A percentile compares a stretch with the other conserved stretches of the same genome.
These are phyloP conservation scores for Oscheius onirici DNA, from an alignment of 2,888 invertebrate species.

Conservation along the genomic window DNA sequence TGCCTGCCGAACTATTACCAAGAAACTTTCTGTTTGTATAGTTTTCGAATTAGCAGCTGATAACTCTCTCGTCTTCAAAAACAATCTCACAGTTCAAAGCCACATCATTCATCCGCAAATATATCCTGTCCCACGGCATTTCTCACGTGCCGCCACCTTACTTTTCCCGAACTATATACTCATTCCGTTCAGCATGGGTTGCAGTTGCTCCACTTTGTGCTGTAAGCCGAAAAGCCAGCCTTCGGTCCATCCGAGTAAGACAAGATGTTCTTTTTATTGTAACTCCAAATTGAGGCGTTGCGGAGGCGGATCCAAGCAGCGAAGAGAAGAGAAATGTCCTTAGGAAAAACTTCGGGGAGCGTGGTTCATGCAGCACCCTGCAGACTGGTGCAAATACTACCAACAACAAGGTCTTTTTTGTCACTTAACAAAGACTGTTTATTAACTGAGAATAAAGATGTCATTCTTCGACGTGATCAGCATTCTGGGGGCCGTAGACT, in stretches of 20 bases:
- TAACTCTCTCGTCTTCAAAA: too few species aligned
- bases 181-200: slow-evolving; percentile 1
- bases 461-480: neutral
- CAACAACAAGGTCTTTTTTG: slow-evolving; percentile 23
- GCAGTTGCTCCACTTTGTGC: slow-evolving; percentile 1
- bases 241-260: slow-evolving; percentile 21
- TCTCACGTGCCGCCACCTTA: too few species aligned
- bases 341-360: slow-evolving; percentile 20
- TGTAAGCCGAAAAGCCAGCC: slow-evolving; percentile 11
- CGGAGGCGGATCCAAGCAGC: neutral
- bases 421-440: neutral
- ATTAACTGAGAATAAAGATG: neutral
- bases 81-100: too few species aligned
- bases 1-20: neutral
- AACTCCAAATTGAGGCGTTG: neutral
- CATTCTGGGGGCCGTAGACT: neutral
- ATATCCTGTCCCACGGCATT: too few species aligned
- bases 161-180: neutral
- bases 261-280: neutral
- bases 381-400: slow-evolving; percentile 8
- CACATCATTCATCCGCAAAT: too few species aligned
- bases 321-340: slow-evolving; percentile 12
- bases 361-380: neutral
- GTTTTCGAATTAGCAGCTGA: too few species aligned
- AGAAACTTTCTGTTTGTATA: too few species aligned